Base-by-base conservation (phyloP, 2,888 invertebrate species). In the Clitarchus hookeri region DNA sequence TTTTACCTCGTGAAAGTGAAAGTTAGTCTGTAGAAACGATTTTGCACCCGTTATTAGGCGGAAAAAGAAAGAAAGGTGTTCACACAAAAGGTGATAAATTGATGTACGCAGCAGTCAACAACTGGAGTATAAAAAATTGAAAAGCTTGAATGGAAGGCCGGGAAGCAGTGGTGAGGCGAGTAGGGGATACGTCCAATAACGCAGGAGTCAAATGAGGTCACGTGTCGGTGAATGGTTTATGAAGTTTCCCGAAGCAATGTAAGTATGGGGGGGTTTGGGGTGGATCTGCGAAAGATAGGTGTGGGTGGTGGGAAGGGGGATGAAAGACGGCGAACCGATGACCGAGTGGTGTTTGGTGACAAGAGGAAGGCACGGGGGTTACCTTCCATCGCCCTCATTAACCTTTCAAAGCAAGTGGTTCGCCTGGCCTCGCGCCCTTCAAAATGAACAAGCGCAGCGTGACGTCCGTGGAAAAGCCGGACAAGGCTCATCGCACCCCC, bases 361-460 rank as follows among this genome's bases (percentile, higher is more conserved):
- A 65, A n/a, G 65, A 65, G n/a, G 65, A 65, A 65, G 19, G 65
- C 23, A 65, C 65, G 23, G 16, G 36, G 19, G n/a, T n/a, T 8
- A 65, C 65, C 8, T 12, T n/a, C 65, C 8, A 16, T n/a, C 65
- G 65, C 65, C 65, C 65, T 65, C n/a, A 65, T 65, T 65, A 65
- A 65, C 65, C 65, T 65, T 65, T 65, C 65, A 65, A 65, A 65
- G 65, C 65, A 65, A 65, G 65, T 65, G 65, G 65, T 65, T 65
- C 65, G 65, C 23, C 65, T 23, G 11, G n/a, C 23, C 65, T 65
- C 65, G 23, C 65, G 65, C 13, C 23, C 23, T n/a, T 23, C 65
- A 53, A 53, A 53, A 8, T 53, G 65, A 9, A 65, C 65, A n/a
- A n/a, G 19, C 65, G 0, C 65, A 23, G n/a, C 23, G 19, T 23